phyloP scores from a whole-genome alignment of 2,113 vertebrate genomes.

The Glaucomys volans region DNA sequence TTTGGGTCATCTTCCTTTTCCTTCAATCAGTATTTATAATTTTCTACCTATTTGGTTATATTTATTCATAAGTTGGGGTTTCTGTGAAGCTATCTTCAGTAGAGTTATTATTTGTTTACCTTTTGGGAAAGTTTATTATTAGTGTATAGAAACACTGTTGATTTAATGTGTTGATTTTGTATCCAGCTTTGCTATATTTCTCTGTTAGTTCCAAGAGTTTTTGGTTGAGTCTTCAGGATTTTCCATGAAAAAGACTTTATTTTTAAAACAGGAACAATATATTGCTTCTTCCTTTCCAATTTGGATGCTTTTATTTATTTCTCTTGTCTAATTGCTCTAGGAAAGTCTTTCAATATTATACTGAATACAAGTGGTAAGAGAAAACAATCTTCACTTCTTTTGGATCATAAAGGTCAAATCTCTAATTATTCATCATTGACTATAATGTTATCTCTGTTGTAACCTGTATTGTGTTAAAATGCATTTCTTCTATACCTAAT shows the following conservation, averaged over 20 bases:
- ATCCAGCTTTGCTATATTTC: not conserved
- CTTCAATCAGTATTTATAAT: no score
- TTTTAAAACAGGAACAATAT: not conserved
- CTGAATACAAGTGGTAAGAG: no score
- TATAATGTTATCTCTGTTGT: not conserved
- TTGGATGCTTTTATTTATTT: not conserved
- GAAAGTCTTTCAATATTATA: no score
- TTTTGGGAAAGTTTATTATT: not conserved
- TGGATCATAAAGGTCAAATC: not conserved
- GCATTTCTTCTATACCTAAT: no score
- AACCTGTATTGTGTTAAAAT: no score
- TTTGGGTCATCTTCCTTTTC: no score
- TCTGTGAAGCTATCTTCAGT: no score
- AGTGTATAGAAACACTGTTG: not conserved
- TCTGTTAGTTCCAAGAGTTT: not conserved
- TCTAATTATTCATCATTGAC: not conserved
- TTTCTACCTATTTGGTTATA: no score
- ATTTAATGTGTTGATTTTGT: not conserved
- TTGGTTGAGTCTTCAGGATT: not conserved
- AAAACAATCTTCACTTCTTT: not conserved
- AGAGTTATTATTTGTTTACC: no score
- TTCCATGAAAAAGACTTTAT: no score
- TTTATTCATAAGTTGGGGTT: no score
- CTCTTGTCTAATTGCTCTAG: no score
- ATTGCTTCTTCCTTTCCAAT: not conserved